Conservation (phyloP, 2,797 vertebrate species). For the Anguilla obscura region DNA sequence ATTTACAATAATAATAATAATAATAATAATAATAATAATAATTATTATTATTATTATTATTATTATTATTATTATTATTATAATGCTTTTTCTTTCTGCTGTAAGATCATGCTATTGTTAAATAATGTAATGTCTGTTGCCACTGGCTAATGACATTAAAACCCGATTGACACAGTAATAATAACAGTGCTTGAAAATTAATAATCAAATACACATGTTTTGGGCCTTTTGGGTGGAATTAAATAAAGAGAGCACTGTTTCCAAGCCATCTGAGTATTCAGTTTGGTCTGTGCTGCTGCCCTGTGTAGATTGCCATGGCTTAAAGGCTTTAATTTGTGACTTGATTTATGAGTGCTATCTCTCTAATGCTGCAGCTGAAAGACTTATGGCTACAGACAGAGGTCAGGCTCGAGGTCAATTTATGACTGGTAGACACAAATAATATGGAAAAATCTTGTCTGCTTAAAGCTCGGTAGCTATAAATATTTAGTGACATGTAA, state of each 20-base stretch:
- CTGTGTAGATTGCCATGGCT: conserved; percentile 20
- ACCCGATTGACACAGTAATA: neutral
- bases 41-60: no score
- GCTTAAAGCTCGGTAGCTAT: conserved; percentile 55
- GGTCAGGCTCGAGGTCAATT: conserved; percentile 64
- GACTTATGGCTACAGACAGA: conserved; percentile 53
- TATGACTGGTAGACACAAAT: conserved; percentile 63
- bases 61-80: no score
- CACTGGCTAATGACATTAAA: neutral
- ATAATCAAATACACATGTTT: conserved; percentile 13
- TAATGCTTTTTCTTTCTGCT: neutral
- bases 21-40: neutral
- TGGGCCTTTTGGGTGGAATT: conserved; percentile 32
- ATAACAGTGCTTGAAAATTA: neutral
- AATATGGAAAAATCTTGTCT: conserved; percentile 58
- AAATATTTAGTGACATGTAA: conserved; percentile 54
- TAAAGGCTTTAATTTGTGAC: conserved; percentile 29
- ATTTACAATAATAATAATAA: neutral
- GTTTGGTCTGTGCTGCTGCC: neutral
- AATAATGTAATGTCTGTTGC: neutral
- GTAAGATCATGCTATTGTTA: neutral
- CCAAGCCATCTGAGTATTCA: neutral
- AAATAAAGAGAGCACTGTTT: conserved; percentile 40
- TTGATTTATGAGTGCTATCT: conserved; percentile 39
- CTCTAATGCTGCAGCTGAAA: conserved; percentile 35